Conservation (phyloP, 2,797 vertebrate species). For the Muscicapa striata region DNA sequence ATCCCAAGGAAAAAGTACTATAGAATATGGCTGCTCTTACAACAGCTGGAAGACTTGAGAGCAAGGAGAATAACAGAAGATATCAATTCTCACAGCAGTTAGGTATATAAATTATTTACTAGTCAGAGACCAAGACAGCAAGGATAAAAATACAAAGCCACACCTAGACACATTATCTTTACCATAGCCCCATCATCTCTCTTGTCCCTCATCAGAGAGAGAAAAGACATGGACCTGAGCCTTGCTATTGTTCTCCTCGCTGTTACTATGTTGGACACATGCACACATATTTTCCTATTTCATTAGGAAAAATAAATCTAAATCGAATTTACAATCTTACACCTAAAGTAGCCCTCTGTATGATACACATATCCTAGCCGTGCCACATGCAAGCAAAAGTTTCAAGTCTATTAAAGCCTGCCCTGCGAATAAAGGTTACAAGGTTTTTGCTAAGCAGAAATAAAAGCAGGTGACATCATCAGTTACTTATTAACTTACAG, state of each 20-base stretch:
- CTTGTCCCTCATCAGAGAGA: not conserved
- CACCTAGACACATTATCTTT: not conserved
- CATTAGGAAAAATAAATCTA: not conserved
- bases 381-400: not conserved
- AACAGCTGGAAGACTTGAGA: not conserved
- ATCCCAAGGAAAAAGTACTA: not conserved
- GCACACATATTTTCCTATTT: not conserved
- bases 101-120: conserved; percentile 16
- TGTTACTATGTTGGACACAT: not conserved
- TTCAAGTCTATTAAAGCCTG: not conserved
- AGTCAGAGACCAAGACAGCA: not conserved
- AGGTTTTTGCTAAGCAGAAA: not conserved
- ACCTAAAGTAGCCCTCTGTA: not conserved
- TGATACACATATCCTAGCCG: not conserved
- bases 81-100: not conserved
- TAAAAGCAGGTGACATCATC: not conserved
- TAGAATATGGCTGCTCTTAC: not conserved
- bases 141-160: not conserved
- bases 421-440: not conserved
- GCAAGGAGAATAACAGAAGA: not conserved
- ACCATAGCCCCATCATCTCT: not conserved
- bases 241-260: not conserved
- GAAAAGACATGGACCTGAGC: not conserved
- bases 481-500: conserved; percentile 36
- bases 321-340: not conserved